Conservation (phyloP, 1,140 invertebrate genomes). For the Caenorhabditis inopinata region DNA sequence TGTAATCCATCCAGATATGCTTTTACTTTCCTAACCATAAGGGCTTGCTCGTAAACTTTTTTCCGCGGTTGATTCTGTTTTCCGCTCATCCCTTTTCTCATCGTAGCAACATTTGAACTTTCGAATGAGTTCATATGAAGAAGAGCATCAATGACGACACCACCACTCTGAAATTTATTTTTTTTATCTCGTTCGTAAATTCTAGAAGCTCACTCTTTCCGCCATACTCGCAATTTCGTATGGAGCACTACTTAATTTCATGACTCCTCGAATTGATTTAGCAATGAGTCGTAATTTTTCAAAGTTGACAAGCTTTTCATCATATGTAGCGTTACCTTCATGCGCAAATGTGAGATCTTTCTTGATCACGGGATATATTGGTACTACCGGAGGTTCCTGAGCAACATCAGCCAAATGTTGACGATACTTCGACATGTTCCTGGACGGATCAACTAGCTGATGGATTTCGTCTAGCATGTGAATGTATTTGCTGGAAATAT, state of each 20-base stretch:
- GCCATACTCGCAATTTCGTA: slow-evolving; percentile 67
- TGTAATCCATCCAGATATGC: slow-evolving; percentile 89
- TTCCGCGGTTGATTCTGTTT: slow-evolving; percentile 46
- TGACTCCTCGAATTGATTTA: slow-evolving; percentile 88
- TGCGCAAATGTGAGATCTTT: slow-evolving; percentile 97
- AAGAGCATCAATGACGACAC: slow-evolving; percentile 50
- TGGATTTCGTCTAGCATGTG: slow-evolving; percentile 77
- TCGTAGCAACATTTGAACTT: slow-evolving; percentile 74
- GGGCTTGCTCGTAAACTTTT: slow-evolving; percentile 72
- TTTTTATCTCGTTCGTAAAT: background rate
- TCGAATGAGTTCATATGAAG: slow-evolving; percentile 55
- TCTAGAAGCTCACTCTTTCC: slow-evolving; percentile 40
- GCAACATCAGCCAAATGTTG: slow-evolving; percentile 78
- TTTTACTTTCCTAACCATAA: slow-evolving; percentile 93
- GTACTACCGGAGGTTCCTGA: slow-evolving; percentile 60
- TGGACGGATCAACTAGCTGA: slow-evolving; percentile 77
- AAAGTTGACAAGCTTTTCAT: slow-evolving; percentile 92
- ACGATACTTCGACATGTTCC: slow-evolving; percentile 97
- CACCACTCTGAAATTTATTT: slow-evolving; percentile 46
- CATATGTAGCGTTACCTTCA: slow-evolving; percentile 89
- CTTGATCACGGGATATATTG: slow-evolving; percentile 69
- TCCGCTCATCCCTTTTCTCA: slow-evolving; percentile 69
- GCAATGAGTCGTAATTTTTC: slow-evolving; percentile 98
- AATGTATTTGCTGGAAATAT: slow-evolving; percentile 77
- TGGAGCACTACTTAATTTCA: slow-evolving; percentile 68